phyloP scores from a whole-genome alignment of 2,797 vertebrate genomes.

The Pampus argenteus region DNA sequence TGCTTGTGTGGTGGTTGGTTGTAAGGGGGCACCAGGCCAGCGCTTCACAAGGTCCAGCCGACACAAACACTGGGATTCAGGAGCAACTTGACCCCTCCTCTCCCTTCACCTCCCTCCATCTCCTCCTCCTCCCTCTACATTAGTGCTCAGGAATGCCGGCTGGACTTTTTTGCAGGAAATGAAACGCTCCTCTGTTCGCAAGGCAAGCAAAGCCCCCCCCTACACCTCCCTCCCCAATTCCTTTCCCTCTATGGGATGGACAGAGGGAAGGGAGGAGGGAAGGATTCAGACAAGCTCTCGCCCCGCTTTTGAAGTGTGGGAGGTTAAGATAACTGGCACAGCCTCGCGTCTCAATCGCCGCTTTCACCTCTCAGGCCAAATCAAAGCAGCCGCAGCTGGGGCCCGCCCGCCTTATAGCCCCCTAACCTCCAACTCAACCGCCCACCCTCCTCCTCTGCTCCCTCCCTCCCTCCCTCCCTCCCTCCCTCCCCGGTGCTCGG shows the following conservation, averaged over 20 bases:
- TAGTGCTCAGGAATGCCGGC: conserved; percentile 87
- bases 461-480: neutral
- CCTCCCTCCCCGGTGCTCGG: conserved; percentile 38
- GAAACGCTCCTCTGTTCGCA: conserved; percentile 89
- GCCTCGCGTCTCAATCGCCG: conserved; percentile 81
- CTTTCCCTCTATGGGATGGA: conserved; percentile 55
- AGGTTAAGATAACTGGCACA: conserved; percentile 89
- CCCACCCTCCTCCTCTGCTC: conserved; percentile 39
- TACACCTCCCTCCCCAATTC: conserved; percentile 33
- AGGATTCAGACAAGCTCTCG: conserved; percentile 62
- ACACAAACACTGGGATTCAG: conserved; percentile 89
- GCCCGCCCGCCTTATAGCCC: conserved; percentile 71
- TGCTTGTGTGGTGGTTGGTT: conserved; percentile 58
- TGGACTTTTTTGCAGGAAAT: conserved; percentile 86
- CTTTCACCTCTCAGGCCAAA: conserved; percentile 80
- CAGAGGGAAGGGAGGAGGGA: conserved; percentile 27
- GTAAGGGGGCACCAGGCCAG: conserved; percentile 80
- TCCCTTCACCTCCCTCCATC: conserved; percentile 38
- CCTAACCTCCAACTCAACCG: conserved; percentile 47
- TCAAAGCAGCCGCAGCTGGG: conserved; percentile 84
- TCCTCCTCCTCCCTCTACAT: conserved; percentile 75
- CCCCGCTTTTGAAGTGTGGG: conserved; percentile 87
- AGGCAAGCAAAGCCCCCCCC: conserved; percentile 67
- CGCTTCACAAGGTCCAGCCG: conserved; percentile 84
- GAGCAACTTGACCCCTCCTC: conserved; percentile 82